Evolutionary conservation across 2,797 vertebrate species (phyloP).

Genomic region (Emys orbicularis): DNA sequence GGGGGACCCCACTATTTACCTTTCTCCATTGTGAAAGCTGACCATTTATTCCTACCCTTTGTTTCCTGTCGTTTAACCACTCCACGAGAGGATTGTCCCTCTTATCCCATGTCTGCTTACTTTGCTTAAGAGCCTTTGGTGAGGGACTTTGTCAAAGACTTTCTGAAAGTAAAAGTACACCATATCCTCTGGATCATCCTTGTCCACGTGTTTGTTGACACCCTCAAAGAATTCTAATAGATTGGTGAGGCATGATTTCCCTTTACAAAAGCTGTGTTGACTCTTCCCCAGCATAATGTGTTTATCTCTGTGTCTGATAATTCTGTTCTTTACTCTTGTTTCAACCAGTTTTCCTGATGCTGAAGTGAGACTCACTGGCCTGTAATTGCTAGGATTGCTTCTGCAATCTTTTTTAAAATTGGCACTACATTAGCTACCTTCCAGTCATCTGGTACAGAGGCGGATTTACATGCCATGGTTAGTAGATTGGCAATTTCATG

Average conservation of each 20-base stretch:
- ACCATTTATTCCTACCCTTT: background rate
- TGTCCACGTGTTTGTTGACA: background rate
- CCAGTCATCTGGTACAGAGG: background rate
- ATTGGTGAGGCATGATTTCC: background rate
- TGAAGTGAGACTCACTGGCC: background rate
- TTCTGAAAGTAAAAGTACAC: background rate
- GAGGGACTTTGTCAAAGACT: background rate
- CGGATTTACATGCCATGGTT: background rate
- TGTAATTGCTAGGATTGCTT: background rate
- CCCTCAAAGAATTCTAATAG: background rate
- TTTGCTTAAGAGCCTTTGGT: background rate
- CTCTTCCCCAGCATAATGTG: background rate
- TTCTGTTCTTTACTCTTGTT: no score
- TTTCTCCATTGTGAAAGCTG: background rate
- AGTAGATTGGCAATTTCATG: background rate
- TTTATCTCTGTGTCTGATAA: background rate
- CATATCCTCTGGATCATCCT: background rate
- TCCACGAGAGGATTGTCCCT: background rate
- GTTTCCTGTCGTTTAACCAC: background rate
- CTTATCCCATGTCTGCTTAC: background rate
- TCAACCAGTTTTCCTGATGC: no score
- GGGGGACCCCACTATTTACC: background rate
- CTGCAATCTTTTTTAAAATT: background rate
- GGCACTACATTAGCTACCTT: background rate
- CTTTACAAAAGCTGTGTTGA: background rate